A percentile compares a stretch with the other conserved stretches of the same genome.
These are phyloP conservation scores for Eretmochelys imbricata DNA, from an alignment of 2,113 vertebrate genomes.

Conservation along the genomic window DNA sequence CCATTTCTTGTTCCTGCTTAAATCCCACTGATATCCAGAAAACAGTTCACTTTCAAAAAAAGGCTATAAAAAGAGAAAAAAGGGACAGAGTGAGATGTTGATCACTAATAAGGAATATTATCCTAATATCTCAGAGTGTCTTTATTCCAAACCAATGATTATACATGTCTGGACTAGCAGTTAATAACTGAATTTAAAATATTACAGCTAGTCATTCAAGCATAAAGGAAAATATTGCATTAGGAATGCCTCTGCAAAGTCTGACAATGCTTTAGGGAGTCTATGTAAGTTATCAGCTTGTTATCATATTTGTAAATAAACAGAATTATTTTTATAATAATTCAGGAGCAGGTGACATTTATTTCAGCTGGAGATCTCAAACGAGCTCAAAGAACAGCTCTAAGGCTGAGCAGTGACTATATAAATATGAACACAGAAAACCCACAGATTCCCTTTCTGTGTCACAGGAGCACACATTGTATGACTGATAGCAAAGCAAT, in stretches of 20 bases:
- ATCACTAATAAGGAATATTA: slow-evolving; percentile 5
- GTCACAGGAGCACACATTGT: slow-evolving; percentile 35
- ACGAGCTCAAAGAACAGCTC: slow-evolving; percentile 61
- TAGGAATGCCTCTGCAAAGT: slow-evolving; percentile 17
- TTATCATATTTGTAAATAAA: slow-evolving; percentile 74
- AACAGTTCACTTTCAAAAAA: background rate
- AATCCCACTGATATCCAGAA: background rate
- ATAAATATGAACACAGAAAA: slow-evolving; percentile 75
- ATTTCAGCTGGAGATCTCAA: slow-evolving; percentile 68
- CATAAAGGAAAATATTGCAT: background rate
- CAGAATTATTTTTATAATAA: slow-evolving; percentile 70
- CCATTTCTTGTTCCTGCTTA: background rate
- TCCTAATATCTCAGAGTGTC: background rate
- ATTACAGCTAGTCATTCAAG: background rate
- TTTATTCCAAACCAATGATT: slow-evolving; percentile 8
- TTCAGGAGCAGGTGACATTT: slow-evolving; percentile 69
- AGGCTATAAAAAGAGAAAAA: background rate
- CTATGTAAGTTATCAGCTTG: slow-evolving; percentile 31
- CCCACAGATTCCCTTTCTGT: slow-evolving; percentile 62
- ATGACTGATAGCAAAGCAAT: slow-evolving; percentile 16
- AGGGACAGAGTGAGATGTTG: background rate
- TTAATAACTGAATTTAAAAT: background rate
- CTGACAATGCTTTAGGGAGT: slow-evolving; percentile 56
- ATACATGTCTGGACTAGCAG: background rate
- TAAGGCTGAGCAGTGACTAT: slow-evolving; percentile 45